Base-by-base conservation (phyloP, 1,140 invertebrate genomes). In the Palaemon carinicauda region DNA sequence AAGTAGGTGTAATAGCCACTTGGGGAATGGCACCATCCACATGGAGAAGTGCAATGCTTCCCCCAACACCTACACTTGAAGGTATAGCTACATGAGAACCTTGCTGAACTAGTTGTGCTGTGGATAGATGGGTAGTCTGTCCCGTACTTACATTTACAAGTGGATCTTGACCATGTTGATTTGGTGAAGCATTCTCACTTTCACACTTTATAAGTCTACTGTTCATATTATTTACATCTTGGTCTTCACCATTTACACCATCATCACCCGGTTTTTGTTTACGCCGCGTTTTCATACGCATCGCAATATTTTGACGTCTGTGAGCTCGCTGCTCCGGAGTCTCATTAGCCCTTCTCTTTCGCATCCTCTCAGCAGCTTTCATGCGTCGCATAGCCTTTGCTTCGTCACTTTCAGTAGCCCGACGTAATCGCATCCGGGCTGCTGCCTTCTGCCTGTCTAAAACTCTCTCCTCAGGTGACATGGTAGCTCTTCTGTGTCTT, bases 361-460 rank as follows among this genome's bases (percentile, higher is more conserved):
- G 51, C 84, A 86, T 86, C 73, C 84, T 56, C 29, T 86, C 84
- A 41, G 84, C 84, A 33, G 84, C 84, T 73, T 80, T 86, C 31
- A 80, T 15, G 41, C 84, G 84, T 53, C 84, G 84, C 17, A 80
- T 51, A 54, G 65, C 53, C 52, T 86, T 86, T 19, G 75, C n/a
- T 7, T 86, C 84, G 56, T 69, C 50, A 86, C 84, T 86, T 24
- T 86, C 84, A 17, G 77, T 86, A 52, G 84, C 84, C 15, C 84
- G 53, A 27, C 84, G 71, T 56, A 86, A 80, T 80, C 84, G 80
- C 84, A 86, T 86, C 3, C 84, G 75, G 10, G 80, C 84, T 27
- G 84, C 84, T 17, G 84, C 84, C 41, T 71, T 78, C 12, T 80
- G 77, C 53, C 84, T 86, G 41, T 86, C 84, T 19, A 71, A 10